phyloP scores from a whole-genome alignment of 2,113 vertebrate species.

The Pseudorasbora parva region DNA sequence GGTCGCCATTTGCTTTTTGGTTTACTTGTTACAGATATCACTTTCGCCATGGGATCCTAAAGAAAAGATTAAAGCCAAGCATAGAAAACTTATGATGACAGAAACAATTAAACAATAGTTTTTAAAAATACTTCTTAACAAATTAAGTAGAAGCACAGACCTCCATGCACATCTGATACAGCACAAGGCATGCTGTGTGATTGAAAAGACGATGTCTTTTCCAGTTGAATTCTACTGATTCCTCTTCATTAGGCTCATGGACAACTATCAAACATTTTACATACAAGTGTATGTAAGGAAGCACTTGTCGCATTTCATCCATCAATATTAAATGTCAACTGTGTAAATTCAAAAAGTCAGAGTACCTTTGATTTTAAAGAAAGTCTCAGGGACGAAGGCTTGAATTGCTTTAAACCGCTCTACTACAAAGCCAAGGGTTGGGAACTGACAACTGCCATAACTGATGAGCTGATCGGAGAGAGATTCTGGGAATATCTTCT shows the following conservation, averaged over 20 bases:
- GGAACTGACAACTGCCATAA: conserved; percentile 98
- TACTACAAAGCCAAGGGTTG: conserved; percentile 95
- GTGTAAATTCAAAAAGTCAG: not conserved
- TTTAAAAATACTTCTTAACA: not conserved
- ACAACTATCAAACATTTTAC: conserved; percentile 77
- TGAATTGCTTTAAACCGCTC: conserved; percentile 98
- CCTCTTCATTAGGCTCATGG: conserved; percentile 82
- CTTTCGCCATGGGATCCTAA: conserved; percentile 90
- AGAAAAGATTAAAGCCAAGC: conserved; percentile 40
- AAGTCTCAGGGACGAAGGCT: conserved; percentile 93
- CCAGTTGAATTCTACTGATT: conserved; percentile 90
- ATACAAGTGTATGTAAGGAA: not conserved
- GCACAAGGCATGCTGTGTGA: conserved; percentile 93
- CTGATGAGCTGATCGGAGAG: conserved; percentile 95
- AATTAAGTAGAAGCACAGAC: conserved; percentile 66
- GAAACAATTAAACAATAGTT: not conserved
- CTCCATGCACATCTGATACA: conserved; percentile 99
- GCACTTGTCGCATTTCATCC: not conserved
- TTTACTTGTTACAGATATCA: conserved; percentile 89
- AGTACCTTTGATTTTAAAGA: conserved; percentile 95
- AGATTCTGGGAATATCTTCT: conserved; percentile 88
- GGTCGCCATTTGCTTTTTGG: conserved; percentile 98
- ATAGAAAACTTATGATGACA: not conserved
- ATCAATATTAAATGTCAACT: not conserved
- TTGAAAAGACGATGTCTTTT: conserved; percentile 94